phyloP scores from a whole-genome alignment of 2,888 invertebrate genomes.

The Volucella inflata region DNA sequence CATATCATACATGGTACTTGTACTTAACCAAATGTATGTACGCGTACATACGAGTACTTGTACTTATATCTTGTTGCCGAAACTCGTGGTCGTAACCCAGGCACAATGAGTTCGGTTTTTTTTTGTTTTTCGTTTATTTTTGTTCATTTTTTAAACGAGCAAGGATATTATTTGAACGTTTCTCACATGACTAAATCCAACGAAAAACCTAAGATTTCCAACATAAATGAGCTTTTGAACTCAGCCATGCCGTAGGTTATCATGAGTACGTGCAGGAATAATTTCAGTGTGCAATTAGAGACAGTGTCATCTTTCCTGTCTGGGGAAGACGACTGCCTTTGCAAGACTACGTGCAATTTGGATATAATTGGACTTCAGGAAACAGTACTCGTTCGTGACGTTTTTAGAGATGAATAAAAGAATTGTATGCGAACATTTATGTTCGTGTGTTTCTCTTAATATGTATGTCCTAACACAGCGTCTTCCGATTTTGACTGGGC shows the following conservation, averaged over 20 bases:
- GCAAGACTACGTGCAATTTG: conserved; percentile 67
- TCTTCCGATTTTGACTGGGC: conserved; percentile 1
- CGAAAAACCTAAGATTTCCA: conserved; percentile 41
- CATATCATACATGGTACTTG: too few relatives aligned
- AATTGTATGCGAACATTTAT: conserved; percentile 16
- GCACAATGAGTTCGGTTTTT: conserved; percentile 12
- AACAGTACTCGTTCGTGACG: conserved; percentile 64
- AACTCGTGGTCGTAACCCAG: conserved; percentile 27
- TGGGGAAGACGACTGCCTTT: conserved; percentile 51
- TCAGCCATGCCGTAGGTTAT: conserved; percentile 66
- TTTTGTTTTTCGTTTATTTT: too few relatives aligned
- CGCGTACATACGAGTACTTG: neutral
- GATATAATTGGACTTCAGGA: conserved; percentile 71
- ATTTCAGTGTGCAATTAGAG: conserved; percentile 74
- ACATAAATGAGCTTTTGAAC: conserved; percentile 70
- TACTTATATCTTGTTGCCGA: conserved; percentile 4
- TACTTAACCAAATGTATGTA: neutral
- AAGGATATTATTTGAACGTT: conserved; percentile 58
- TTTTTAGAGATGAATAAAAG: conserved; percentile 55
- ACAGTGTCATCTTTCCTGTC: conserved; percentile 66
- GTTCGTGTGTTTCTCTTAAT: neutral
- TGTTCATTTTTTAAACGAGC: conserved; percentile 30
- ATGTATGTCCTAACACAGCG: neutral
- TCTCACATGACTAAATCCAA: conserved; percentile 38
- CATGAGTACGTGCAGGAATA: conserved; percentile 64